These are phyloP conservation scores for Aphelenchoides besseyi DNA, from an alignment of 1,140 invertebrate species.

Conservation along the genomic window DNA sequence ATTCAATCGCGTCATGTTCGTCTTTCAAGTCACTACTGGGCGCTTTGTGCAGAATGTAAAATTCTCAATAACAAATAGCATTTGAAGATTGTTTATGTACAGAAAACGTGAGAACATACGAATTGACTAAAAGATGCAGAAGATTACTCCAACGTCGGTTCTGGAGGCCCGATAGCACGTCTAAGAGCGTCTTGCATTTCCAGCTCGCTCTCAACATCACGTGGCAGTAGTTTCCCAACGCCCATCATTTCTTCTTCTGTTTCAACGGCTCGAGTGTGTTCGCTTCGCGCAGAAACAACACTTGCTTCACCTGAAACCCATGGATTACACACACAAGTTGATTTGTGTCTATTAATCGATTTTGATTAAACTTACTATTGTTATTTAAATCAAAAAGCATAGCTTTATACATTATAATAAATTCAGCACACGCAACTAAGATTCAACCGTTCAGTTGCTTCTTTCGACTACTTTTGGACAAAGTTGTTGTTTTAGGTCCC, in stretches of 20 bases:
- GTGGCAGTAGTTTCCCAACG: constrained; percentile 5
- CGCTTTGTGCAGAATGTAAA: too few species aligned
- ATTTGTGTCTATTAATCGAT: neutral
- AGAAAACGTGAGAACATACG: too few species aligned
- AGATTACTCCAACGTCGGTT: neutral
- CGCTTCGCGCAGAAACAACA: neutral
- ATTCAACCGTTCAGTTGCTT: too few species aligned
- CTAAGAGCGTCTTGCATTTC: neutral
- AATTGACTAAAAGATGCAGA: too few species aligned
- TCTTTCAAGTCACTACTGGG: too few species aligned
- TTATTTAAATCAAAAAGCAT: neutral
- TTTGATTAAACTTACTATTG: neutral
- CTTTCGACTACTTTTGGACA: too few species aligned
- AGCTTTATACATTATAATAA: neutral
- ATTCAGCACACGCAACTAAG: too few species aligned
- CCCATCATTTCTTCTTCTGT: neutral
- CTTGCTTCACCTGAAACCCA: too few species aligned
- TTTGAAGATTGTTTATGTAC: neutral
- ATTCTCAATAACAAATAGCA: neutral
- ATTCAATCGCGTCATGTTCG: too few species aligned
- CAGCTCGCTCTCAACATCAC: neutral
- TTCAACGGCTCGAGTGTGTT: neutral
- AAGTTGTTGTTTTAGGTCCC: too few species aligned
- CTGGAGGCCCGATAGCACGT: neutral
- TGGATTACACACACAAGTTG: too few species aligned